Conservation (phyloP, 2,888 invertebrate genomes). For the Rhagonycha fulva region DNA sequence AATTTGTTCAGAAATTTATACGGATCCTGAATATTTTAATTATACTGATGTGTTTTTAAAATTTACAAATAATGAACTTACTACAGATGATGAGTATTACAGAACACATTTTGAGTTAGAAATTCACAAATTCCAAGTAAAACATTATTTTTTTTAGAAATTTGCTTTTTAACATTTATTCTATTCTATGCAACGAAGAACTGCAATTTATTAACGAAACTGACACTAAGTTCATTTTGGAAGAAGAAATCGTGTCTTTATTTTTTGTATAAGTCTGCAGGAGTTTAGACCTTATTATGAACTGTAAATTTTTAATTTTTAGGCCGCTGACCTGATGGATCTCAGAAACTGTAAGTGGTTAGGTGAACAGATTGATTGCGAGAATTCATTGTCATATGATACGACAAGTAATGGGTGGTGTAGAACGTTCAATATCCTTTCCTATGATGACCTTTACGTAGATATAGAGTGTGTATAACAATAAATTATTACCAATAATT, state of each 20-base stretch:
- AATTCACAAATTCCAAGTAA: too few relatives aligned
- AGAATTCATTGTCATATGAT: background rate
- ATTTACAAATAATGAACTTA: background rate
- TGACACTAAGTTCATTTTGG: background rate
- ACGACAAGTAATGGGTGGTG: background rate
- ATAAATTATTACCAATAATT: background rate
- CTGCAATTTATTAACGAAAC: background rate
- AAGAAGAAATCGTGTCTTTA: background rate
- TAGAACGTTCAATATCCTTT: constrained; percentile 5
- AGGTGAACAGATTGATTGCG: background rate
- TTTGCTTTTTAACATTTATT: background rate
- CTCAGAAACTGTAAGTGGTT: background rate
- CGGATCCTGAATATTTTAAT: constrained; percentile 2
- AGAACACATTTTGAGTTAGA: background rate
- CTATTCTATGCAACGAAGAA: background rate
- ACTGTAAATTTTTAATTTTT: background rate
- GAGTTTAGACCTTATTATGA: background rate
- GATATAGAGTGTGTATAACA: background rate
- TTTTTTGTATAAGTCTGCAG: background rate
- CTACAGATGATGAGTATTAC: background rate
- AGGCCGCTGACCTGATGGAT: background rate
- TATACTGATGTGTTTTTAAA: background rate
- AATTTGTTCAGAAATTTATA: constrained; percentile 44
- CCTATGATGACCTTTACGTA: background rate
- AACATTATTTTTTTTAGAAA: background rate